Percentiles rank a stretch among this genome's conserved stretches.
phyloP scores from a whole-genome alignment of 1,140 invertebrate genomes.

The Drosophila sucinea region DNA sequence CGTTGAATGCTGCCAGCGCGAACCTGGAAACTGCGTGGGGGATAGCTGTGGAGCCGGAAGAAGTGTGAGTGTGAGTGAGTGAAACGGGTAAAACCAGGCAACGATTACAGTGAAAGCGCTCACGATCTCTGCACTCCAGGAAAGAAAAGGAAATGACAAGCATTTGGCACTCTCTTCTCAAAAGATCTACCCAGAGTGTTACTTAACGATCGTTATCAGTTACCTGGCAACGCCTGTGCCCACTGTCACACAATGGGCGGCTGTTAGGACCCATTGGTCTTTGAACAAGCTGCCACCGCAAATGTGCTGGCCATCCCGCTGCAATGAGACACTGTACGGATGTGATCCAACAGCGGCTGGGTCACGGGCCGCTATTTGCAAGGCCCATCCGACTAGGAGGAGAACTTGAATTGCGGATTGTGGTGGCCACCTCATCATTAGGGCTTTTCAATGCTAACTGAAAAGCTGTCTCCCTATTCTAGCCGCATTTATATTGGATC shows the following conservation, averaged over 20 bases:
- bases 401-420: not conserved
- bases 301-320: conserved; percentile 53
- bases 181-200: not conserved
- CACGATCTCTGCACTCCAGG: no score
- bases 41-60: conserved; percentile 45
- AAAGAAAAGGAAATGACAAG: no score
- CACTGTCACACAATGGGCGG: conserved; percentile 67
- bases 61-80: no score
- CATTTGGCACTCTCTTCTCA: no score
- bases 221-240: conserved; percentile 65
- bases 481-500: conserved; percentile 13
- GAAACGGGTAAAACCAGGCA: not conserved
- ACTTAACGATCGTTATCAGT: not conserved
- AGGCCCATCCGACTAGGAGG: not conserved
- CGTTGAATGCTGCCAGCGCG: conserved; percentile 75
- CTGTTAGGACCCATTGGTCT: conserved; percentile 43
- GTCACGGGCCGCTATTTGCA: not conserved
- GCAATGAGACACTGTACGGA: conserved; percentile 67
- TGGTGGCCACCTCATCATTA: not conserved
- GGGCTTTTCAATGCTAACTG: conserved; percentile 1
- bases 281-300: conserved; percentile 57
- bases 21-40: conserved; percentile 44
- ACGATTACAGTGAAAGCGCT: not conserved
- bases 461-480: not conserved
- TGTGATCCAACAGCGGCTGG: conserved; percentile 56